phyloP scores from a whole-genome alignment of 2,888 invertebrate genomes.

The Thereva unica region DNA sequence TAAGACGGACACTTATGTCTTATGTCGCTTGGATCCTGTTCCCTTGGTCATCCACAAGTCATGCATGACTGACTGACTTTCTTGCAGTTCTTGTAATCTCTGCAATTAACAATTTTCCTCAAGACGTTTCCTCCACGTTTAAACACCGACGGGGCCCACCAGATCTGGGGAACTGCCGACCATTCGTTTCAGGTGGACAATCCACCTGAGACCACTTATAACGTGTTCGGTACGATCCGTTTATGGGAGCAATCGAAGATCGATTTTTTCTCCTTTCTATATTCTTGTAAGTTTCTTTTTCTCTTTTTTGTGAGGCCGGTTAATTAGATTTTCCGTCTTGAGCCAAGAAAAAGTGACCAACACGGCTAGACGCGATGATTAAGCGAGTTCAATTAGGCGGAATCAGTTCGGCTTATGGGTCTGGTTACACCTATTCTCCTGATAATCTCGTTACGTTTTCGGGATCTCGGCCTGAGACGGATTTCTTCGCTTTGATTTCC shows the following conservation, averaged over 20 bases:
- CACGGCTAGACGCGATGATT: constrained; percentile 32
- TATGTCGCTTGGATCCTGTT: constrained; percentile 31
- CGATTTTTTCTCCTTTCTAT: constrained; percentile 27
- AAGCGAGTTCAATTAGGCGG: constrained; percentile 26
- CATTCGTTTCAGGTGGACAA: constrained; percentile 22
- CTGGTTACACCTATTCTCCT: constrained; percentile 28
- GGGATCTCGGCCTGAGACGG: constrained; percentile 9
- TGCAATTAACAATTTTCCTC: constrained; percentile 37
- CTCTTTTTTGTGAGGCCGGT: constrained; percentile 1
- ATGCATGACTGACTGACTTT: constrained; percentile 31
- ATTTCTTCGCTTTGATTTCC: constrained; percentile 27
- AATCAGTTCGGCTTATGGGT: constrained; percentile 11
- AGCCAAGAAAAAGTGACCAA: constrained; percentile 25
- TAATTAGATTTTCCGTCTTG: constrained; percentile 36
- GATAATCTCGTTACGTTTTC: constrained; percentile 34
- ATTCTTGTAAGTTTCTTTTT: neutral
- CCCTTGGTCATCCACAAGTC: constrained; percentile 25
- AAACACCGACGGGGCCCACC: constrained; percentile 6
- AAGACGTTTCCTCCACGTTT: constrained; percentile 16
- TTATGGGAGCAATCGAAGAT: constrained; percentile 18
- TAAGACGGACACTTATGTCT: constrained; percentile 15
- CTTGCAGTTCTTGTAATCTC: constrained; percentile 26
- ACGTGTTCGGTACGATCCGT: neutral
- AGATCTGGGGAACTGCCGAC: neutral
- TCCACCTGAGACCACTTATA: constrained; percentile 23